phyloP scores from a whole-genome alignment of 2,797 vertebrate species.

The Clarias fuscus region DNA sequence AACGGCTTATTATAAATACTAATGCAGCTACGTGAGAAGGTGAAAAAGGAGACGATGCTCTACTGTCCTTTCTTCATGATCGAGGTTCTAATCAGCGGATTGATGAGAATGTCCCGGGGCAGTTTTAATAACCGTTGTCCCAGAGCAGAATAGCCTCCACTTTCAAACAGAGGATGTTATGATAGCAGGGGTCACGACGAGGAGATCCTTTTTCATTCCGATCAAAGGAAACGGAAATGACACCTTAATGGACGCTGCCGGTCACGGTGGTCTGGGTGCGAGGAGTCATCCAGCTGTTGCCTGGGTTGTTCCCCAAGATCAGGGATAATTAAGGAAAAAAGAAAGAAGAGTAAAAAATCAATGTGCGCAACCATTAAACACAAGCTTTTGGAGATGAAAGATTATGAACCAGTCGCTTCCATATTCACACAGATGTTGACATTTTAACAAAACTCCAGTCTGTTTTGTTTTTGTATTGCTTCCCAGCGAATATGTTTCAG shows the following conservation, averaged over 20 bases:
- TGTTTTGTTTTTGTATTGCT: neutral
- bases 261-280: slow-evolving; percentile 74
- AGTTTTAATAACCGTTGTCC: slow-evolving; percentile 76
- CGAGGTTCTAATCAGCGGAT: slow-evolving; percentile 77
- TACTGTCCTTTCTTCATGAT: slow-evolving; percentile 58
- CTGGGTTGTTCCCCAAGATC: slow-evolving; percentile 46
- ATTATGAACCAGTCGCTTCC: neutral
- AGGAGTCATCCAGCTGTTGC: slow-evolving; percentile 57
- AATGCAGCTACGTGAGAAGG: neutral
- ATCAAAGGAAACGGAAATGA: slow-evolving; percentile 84
- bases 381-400: neutral
- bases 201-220: slow-evolving; percentile 78
- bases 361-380: neutral
- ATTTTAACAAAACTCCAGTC: neutral
- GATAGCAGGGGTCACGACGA: slow-evolving; percentile 78
- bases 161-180: slow-evolving; percentile 85
- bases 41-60: slow-evolving; percentile 43
- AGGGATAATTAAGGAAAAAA: slow-evolving; percentile 7
- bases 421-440: neutral
- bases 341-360: neutral
- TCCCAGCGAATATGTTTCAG: neutral
- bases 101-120: slow-evolving; percentile 72
- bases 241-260: slow-evolving; percentile 77
- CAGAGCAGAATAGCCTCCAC: slow-evolving; percentile 75
- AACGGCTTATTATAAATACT: neutral